phyloP scores from a whole-genome alignment of 64 coral and sea anemone genomes.

The Cladopsammia gracilis region DNA sequence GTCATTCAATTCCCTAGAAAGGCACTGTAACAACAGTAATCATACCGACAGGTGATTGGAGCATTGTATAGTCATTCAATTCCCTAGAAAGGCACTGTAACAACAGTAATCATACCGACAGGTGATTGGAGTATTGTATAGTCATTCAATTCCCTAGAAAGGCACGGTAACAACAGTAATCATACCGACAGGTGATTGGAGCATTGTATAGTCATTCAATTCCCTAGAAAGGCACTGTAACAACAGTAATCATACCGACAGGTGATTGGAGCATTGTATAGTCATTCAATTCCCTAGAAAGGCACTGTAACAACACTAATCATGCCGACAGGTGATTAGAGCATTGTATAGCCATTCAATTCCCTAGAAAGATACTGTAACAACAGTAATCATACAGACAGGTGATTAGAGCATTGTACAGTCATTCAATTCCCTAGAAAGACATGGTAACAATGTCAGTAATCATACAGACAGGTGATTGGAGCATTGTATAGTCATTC shows the following conservation, averaged over 20 bases:
- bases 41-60: conserved; percentile 8
- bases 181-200: conserved; percentile 8
- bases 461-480: conserved; percentile 6
- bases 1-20: background rate
- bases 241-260: background rate
- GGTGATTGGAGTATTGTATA: background rate
- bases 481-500: background rate
- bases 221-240: background rate
- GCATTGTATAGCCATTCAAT: background rate
- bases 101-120: background rate
- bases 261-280: background rate
- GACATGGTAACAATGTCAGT: no score
- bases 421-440: background rate
- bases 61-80: background rate
- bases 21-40: no score
- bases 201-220: background rate
- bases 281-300: background rate
- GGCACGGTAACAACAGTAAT: no score
- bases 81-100: background rate
- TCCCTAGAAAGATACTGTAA: background rate
- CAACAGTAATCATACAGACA: background rate
- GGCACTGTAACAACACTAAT: no score
- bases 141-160: background rate
- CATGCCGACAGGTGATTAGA: background rate
- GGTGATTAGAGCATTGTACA: background rate